phyloP scores from a whole-genome alignment of 1,140 invertebrate genomes.

The Batillaria attramentaria region DNA sequence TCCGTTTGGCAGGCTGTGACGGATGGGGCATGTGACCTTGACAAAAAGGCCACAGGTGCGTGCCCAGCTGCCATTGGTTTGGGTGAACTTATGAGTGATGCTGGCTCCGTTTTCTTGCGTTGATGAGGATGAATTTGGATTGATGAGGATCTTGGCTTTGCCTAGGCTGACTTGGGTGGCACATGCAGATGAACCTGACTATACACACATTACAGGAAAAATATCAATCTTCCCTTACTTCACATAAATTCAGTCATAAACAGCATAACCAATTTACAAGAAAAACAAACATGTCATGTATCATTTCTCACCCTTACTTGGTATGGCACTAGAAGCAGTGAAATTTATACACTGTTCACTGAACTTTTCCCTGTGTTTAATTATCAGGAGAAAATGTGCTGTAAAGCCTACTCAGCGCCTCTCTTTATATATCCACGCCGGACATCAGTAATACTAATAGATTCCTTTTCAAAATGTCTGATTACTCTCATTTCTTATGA shows the following conservation, averaged over 20 bases:
- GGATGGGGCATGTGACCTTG: conserved; percentile 76
- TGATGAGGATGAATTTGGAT: conserved; percentile 81
- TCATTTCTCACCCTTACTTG: not conserved
- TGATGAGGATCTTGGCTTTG: conserved; percentile 78
- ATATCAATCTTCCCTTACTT: not conserved
- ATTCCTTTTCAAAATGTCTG: too few species aligned
- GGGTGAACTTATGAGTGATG: conserved; percentile 86
- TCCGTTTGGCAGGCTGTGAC: conserved; percentile 44
- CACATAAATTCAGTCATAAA: not conserved
- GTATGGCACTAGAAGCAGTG: too few species aligned
- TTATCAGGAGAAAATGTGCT: not conserved
- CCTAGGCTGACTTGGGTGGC: conserved; percentile 81
- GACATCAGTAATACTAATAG: too few species aligned
- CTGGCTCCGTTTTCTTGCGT: conserved; percentile 83
- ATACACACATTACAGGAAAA: conserved; percentile 24
- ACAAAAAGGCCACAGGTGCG: conserved; percentile 91
- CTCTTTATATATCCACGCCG: too few species aligned
- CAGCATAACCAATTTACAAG: not conserved
- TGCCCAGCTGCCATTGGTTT: conserved; percentile 86
- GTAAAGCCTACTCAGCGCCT: not conserved
- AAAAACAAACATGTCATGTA: not conserved
- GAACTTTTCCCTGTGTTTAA: too few species aligned
- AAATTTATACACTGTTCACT: too few species aligned
- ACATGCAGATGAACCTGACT: conserved; percentile 83
- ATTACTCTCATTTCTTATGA: too few species aligned